These are phyloP conservation scores for Amphibalanus amphitrite DNA, from an alignment of 1,140 invertebrate species.

Conservation along the genomic window DNA sequence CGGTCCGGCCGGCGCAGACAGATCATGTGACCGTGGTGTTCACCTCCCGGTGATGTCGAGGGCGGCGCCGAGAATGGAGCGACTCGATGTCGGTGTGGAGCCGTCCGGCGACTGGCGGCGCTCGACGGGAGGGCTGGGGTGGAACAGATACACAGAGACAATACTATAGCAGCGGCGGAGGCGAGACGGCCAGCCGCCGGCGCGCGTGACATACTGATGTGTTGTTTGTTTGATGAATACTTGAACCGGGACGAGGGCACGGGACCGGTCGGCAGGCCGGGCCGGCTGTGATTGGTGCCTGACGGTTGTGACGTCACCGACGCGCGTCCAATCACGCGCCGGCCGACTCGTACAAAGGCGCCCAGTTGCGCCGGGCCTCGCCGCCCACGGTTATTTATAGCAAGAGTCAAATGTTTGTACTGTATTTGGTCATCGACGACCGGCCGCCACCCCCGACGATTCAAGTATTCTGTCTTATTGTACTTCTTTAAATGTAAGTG, in stretches of 20 bases:
- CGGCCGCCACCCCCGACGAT: background rate
- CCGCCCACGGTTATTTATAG: background rate
- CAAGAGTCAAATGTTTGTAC: background rate
- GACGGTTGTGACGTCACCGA: too few relatives aligned
- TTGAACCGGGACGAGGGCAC: background rate
- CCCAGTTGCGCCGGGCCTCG: too few relatives aligned
- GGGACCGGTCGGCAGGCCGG: background rate
- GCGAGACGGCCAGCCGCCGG: background rate
- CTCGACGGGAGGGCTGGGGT: too few relatives aligned
- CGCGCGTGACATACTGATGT: background rate
- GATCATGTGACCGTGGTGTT: too few relatives aligned
- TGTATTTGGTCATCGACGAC: background rate
- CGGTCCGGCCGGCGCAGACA: too few relatives aligned
- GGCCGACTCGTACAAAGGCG: background rate
- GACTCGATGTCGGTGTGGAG: too few relatives aligned
- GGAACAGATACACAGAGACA: too few relatives aligned
- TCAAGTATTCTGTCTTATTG: conserved; percentile 1
- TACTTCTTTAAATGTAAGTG: background rate
- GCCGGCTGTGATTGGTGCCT: background rate
- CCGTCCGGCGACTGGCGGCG: too few relatives aligned
- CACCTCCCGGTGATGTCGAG: too few relatives aligned
- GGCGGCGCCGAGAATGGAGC: too few relatives aligned
- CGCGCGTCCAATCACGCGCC: background rate
- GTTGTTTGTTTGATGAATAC: background rate
- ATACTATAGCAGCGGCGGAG: background rate